These are phyloP conservation scores for Adineta ricciae DNA, from an alignment of 2,888 invertebrate species.

Conservation along the genomic window DNA sequence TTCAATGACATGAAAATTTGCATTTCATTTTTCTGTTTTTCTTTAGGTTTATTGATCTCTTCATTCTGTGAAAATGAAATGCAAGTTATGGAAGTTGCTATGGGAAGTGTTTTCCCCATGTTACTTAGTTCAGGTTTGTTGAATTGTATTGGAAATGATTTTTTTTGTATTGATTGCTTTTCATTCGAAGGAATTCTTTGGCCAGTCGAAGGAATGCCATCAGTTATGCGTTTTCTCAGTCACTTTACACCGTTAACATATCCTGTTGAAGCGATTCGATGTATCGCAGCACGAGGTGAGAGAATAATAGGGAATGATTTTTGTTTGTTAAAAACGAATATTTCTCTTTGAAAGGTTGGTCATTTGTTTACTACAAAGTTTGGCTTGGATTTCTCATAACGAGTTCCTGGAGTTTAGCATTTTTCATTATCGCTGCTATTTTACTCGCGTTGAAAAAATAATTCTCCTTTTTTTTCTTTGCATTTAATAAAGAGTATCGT, in stretches of 20 bases:
- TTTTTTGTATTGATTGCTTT: not conserved
- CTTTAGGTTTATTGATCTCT: slow-evolving; percentile 66
- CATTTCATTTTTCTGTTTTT: slow-evolving; percentile 56
- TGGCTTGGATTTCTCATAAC: slow-evolving; percentile 33
- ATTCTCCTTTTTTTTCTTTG: too few species aligned
- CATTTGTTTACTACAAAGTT: slow-evolving; percentile 24
- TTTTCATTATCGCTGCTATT: slow-evolving; percentile 26
- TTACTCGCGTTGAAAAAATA: slow-evolving; percentile 22
- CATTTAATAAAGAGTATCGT: too few species aligned
- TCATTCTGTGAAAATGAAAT: slow-evolving; percentile 80
- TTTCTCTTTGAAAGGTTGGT: slow-evolving; percentile 21
- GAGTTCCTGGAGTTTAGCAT: slow-evolving; percentile 24
- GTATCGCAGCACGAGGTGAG: slow-evolving; percentile 49
- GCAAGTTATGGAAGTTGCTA: slow-evolving; percentile 79
- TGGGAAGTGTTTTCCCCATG: slow-evolving; percentile 80
- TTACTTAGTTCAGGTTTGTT: slow-evolving; percentile 71
- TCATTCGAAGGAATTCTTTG: slow-evolving; percentile 52
- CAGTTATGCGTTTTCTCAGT: slow-evolving; percentile 65
- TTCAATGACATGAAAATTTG: not conserved
- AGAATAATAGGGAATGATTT: not conserved
- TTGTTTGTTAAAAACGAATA: not conserved
- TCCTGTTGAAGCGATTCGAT: slow-evolving; percentile 65
- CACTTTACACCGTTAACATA: slow-evolving; percentile 67
- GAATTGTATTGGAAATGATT: slow-evolving; percentile 34
- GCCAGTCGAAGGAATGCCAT: slow-evolving; percentile 90